Evolutionary conservation across 2,113 vertebrate genomes (phyloP), one percentile per base, ranked within the genome.

Genomic region (Crotalus helleri): DNA sequence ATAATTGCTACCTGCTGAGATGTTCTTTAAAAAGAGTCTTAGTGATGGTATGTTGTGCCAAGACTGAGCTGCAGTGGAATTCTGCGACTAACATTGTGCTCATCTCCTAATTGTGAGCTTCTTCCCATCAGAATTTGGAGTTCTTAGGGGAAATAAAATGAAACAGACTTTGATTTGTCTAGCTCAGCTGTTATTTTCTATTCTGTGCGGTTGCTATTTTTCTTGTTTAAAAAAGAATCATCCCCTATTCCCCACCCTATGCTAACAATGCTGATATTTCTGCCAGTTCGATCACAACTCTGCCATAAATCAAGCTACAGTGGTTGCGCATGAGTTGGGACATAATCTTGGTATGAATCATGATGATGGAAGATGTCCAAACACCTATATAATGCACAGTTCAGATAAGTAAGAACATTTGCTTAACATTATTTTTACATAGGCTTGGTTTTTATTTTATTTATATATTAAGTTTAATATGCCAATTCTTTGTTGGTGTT

Each of bases 331-430:
- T 57, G 98, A 99, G 90, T 93, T 99, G 97, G 99, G 98, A 1
- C 99, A 99, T 94, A 98, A 98, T 81, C 95, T 99, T 0, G 98
- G 99, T 33, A 98, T 99, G 98, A 97, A 93, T 91, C 99, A 99
- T 0, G 99, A 99, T 4, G 4, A 89, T 3, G 0, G 0, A 0
- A 59, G 88, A 51, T 98, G 98, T 93, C 17, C 1, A 24, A 97
- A 97, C 61, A 95, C 2, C 88, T 99, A 97, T 87, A 98, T 99
- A 95, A 99, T 99, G 99, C 4, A 94, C 57, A 92, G 95, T 33
- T 0, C 0, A 51, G 97, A 96, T 4, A 95, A 94, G 98, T 99
- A 97, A 98, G 96, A 88, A 15, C 93, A 93, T 39, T 88, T 88
- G 49, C 13, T 69, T 55, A 81, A 81, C 74, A 3, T 69, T 53